Evolutionary conservation across 2,888 invertebrate genomes (phyloP), one percentile per base, ranked within the genome.

Genomic region (Eupithecia insigniata): DNA sequence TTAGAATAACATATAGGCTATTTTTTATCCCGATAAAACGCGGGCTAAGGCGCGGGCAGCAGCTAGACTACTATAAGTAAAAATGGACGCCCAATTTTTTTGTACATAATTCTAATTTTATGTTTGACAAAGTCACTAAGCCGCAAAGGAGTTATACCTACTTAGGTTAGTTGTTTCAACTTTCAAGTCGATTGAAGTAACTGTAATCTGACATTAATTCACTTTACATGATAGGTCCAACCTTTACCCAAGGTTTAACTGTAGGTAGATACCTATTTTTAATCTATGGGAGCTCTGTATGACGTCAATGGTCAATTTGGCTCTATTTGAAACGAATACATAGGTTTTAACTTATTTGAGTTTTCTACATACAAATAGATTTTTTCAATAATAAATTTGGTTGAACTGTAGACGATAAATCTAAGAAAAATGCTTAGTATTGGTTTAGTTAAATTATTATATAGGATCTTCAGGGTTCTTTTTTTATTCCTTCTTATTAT

Each of bases 301-400:
- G 70, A 70, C 70, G 61, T 71, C 66, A 71, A 60, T 68, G 61
- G 26, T 58, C 22, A 39, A 60, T 60, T 70, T 61, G 34, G 43
- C 3, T 60, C 7, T 32, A 39, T n/a, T 30, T 26, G 32, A 71
- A 67, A 55, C n/a, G n/a, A n/a, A n/a, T n/a, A n/a, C n/a, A n/a
- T 67, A 55, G 22, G 14, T 36, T 36, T 62, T 6, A 46, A 70
- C 12, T 55, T 26, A 55, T 26, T 26, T 55, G 26, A 26, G 12
- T 36, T 66, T 66, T 61, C 46, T 43, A 18, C 34, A 60, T 61
- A 18, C 7, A 51, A 70, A 46, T 67, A 55, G 43, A 32, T 2
- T 5, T 22, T 14, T 10, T 60, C 14, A 60, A 46, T 28, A 67
- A 64, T 65, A 18, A 43, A 58, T 26, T 67, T 12, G n/a, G 2